Conservation (phyloP, 1,140 invertebrate species). For the Liolophura sinensis region DNA sequence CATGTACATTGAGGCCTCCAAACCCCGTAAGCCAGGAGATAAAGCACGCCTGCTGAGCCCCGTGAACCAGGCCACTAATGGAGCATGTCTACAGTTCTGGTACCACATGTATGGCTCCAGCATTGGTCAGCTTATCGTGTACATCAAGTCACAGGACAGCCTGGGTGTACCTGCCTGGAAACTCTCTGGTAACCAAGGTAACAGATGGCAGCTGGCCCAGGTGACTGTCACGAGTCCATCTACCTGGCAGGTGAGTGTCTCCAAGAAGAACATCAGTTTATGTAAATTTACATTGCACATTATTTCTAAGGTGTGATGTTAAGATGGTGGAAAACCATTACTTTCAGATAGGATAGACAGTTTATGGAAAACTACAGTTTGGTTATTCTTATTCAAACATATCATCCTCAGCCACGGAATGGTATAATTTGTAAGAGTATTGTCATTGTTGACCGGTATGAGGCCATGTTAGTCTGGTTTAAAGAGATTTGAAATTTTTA, state of each 20-base stretch:
- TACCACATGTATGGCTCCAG: constrained; percentile 74
- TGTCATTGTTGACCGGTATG: not conserved
- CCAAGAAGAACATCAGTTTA: too few relatives aligned
- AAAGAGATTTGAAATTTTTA: too few relatives aligned
- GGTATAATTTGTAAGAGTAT: too few relatives aligned
- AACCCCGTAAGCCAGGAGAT: constrained; percentile 21
- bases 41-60: constrained; percentile 45
- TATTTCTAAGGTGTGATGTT: not conserved
- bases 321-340: not conserved
- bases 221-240: constrained; percentile 24
- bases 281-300: too few relatives aligned
- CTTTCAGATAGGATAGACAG: not conserved
- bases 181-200: constrained; percentile 35
- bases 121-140: constrained; percentile 45
- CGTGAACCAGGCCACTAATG: constrained; percentile 15
- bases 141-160: constrained; percentile 10
- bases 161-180: constrained; percentile 6
- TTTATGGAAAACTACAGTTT: too few relatives aligned
- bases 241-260: constrained; percentile 30
- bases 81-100: constrained; percentile 66
- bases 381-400: not conserved
- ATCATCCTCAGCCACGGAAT: not conserved
- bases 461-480: too few relatives aligned
- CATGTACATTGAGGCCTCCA: constrained; percentile 48
- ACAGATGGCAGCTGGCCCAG: constrained; percentile 32